phyloP scores from a whole-genome alignment of 1,140 invertebrate genomes.

The Drosophila azteca region DNA sequence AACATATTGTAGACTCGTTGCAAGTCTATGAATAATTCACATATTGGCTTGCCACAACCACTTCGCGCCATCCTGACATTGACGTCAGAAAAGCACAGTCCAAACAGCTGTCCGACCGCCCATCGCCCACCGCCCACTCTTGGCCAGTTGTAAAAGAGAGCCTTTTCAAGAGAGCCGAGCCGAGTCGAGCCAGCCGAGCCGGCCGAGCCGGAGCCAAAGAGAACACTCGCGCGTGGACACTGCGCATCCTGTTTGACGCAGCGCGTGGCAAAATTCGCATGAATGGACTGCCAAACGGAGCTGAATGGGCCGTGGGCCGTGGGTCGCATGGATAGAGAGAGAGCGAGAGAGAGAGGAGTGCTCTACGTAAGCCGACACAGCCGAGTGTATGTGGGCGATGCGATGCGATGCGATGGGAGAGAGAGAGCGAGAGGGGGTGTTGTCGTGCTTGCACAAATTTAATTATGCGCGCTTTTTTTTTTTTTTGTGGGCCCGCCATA shows the following conservation, averaged over 20 bases:
- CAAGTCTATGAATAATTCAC: constrained; percentile 73
- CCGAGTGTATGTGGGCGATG: constrained; percentile 1
- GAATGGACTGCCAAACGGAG: constrained; percentile 55
- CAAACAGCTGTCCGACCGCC: constrained; percentile 66
- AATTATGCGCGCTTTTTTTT: constrained; percentile 74
- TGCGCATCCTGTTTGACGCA: constrained; percentile 79
- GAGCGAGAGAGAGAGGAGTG: constrained; percentile 12
- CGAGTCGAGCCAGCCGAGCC: constrained; percentile 8
- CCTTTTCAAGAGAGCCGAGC: constrained; percentile 13
- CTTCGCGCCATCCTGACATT: constrained; percentile 63
- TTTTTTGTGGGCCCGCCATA: constrained; percentile 47
- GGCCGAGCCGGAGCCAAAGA: constrained; percentile 16
- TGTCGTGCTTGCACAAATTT: constrained; percentile 57
- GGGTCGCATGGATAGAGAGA: constrained; percentile 1
- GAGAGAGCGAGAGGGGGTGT: not conserved
- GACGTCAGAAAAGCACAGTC: constrained; percentile 67
- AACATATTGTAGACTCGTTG: constrained; percentile 63
- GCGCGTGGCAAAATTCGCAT: constrained; percentile 75
- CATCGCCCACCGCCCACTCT: constrained; percentile 62
- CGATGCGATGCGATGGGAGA: too few species aligned
- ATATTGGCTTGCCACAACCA: constrained; percentile 45
- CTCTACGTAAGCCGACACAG: constrained; percentile 36
- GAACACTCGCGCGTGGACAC: constrained; percentile 26
- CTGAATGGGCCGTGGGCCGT: constrained; percentile 59
- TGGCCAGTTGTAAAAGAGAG: constrained; percentile 35